These are phyloP conservation scores for Catocala sponsa DNA, from an alignment of 2,888 invertebrate species.

Conservation along the genomic window DNA sequence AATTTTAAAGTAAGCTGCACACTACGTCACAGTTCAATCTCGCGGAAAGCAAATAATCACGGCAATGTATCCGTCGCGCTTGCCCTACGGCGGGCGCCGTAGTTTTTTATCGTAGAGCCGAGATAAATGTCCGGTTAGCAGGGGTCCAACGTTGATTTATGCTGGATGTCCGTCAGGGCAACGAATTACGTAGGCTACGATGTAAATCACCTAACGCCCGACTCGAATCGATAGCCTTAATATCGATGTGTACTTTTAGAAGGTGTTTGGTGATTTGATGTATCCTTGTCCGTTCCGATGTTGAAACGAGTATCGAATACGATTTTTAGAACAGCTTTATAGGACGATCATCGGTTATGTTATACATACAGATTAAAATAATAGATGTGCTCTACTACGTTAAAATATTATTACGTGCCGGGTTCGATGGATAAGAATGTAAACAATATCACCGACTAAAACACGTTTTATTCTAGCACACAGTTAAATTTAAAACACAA, in stretches of 20 bases:
- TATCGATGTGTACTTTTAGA: slow-evolving; percentile 52
- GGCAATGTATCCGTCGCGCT: slow-evolving; percentile 55
- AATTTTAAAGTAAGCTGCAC: too few relatives aligned
- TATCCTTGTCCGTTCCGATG: not conserved
- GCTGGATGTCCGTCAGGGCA: slow-evolving; percentile 80
- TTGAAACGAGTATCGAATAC: not conserved
- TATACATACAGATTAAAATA: too few relatives aligned
- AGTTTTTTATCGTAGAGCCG: slow-evolving; percentile 76
- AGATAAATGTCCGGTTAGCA: slow-evolving; percentile 86
- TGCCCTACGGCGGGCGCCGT: slow-evolving; percentile 64
- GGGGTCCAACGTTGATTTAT: slow-evolving; percentile 87
- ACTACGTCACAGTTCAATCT: slow-evolving; percentile 46
- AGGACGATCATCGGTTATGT: too few relatives aligned
- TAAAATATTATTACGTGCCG: too few relatives aligned
- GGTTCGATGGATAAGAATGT: too few relatives aligned
- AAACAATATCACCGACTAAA: too few relatives aligned
- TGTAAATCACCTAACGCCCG: slow-evolving; percentile 82
- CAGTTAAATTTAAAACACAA: too few relatives aligned
- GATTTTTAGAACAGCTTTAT: not conserved
- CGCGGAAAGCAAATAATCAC: slow-evolving; percentile 56
- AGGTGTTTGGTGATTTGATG: slow-evolving; percentile 29
- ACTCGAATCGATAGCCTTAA: slow-evolving; percentile 73
- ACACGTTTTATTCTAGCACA: too few relatives aligned
- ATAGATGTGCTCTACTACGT: too few relatives aligned
- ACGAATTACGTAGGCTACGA: slow-evolving; percentile 83